These are phyloP conservation scores for Prionailurus viverrinus DNA, from an alignment of 2,113 vertebrate species.

Conservation along the genomic window DNA sequence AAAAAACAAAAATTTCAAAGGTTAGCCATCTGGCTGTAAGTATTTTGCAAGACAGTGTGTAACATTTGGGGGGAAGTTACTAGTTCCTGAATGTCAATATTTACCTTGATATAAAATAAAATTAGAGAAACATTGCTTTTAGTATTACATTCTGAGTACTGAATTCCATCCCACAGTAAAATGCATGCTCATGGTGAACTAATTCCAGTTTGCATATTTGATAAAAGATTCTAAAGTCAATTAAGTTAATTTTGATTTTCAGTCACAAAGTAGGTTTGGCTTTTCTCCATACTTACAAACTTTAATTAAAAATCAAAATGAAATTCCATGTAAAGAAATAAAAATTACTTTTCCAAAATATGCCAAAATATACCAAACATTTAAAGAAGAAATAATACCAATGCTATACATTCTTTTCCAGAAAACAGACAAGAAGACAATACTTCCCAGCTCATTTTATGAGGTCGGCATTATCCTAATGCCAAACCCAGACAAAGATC, in stretches of 20 bases:
- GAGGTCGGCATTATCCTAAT: neutral
- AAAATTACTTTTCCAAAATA: conserved; percentile 23
- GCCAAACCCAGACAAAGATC: neutral
- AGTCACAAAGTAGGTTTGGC: neutral
- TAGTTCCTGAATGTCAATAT: neutral
- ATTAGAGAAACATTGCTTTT: neutral
- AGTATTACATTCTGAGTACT: neutral
- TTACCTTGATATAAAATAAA: neutral
- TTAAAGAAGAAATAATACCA: neutral
- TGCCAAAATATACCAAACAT: neutral
- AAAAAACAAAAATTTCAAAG: neutral
- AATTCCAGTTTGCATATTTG: neutral
- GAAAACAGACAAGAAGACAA: neutral
- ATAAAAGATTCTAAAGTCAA: neutral
- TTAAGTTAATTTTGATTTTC: conserved; percentile 1
- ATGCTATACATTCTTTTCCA: neutral
- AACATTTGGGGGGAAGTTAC: neutral
- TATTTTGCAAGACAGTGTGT: neutral
- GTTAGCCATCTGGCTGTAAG: neutral
- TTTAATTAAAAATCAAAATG: neutral
- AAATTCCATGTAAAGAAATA: conserved; percentile 9
- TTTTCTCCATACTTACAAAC: conserved; percentile 8
- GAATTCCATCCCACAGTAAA: neutral
- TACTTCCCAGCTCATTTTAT: neutral
- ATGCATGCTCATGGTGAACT: neutral